Percentiles rank a stretch among this genome's conserved stretches.
phyloP scores from a whole-genome alignment of 2,888 invertebrate species.

The Epistrophe eligans region DNA sequence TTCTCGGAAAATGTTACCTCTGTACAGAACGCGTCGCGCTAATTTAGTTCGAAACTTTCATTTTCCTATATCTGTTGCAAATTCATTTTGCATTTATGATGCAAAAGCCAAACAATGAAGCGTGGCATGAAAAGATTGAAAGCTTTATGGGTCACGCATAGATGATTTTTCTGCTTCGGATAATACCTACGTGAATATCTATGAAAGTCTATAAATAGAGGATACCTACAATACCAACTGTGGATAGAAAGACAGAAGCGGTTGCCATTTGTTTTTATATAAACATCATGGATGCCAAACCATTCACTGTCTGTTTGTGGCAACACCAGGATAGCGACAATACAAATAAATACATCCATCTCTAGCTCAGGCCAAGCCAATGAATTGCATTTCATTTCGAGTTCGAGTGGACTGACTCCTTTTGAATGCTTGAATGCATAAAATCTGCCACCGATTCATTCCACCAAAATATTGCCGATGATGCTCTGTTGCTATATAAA shows the following conservation, averaged over 20 bases:
- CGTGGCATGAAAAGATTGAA: conserved; percentile 60
- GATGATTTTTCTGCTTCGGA: conserved; percentile 37
- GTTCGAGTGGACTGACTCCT: conserved; percentile 49
- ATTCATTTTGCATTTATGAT: conserved; percentile 27
- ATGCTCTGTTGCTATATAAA: background rate
- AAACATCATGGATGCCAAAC: conserved; percentile 3
- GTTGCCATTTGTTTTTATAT: conserved; percentile 38
- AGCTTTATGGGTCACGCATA: conserved; percentile 69
- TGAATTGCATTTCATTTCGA: conserved; percentile 49
- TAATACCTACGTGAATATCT: conserved; percentile 39
- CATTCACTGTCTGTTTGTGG: conserved; percentile 25
- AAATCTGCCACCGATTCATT: conserved; percentile 10
- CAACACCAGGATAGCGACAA: conserved; percentile 22
- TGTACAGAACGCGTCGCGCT: background rate
- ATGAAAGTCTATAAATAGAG: background rate
- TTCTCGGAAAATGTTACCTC: background rate
- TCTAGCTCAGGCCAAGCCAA: conserved; percentile 49
- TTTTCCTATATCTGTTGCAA: conserved; percentile 29
- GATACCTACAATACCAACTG: background rate
- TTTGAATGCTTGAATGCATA: conserved; percentile 46
- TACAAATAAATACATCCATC: conserved; percentile 28
- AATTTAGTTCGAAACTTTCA: conserved; percentile 36
- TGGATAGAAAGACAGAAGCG: conserved; percentile 25
- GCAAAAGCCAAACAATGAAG: conserved; percentile 55
- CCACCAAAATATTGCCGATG: conserved; percentile 6